Percentiles rank a stretch among this genome's conserved stretches.
These are phyloP conservation scores for Selene dorsalis DNA, from an alignment of 2,797 vertebrate species.

Conservation along the genomic window DNA sequence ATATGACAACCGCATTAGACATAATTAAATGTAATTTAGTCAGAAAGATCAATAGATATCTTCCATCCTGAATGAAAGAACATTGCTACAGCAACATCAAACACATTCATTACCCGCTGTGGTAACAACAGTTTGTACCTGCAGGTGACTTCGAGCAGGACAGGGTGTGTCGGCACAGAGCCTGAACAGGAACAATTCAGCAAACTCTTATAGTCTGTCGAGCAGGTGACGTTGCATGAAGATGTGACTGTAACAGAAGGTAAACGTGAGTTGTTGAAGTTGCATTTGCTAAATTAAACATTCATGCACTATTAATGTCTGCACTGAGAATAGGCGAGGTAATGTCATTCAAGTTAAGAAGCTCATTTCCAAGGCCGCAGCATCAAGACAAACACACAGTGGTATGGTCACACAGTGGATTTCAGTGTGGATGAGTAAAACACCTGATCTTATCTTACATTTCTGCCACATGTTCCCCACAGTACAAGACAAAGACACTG, in stretches of 20 bases:
- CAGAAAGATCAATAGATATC: background rate
- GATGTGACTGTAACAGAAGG: constrained; percentile 58
- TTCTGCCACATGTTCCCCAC: background rate
- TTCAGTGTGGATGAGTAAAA: background rate
- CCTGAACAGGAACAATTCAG: constrained; percentile 80
- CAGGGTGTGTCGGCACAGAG: constrained; percentile 14
- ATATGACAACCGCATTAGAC: background rate
- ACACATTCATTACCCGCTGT: background rate
- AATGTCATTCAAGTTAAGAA: background rate
- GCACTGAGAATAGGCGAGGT: no score
- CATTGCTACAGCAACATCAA: background rate
- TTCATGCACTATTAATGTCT: rapidly evolving
- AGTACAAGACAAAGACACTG: background rate
- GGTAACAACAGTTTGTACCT: constrained; percentile 59
- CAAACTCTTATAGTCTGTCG: constrained; percentile 64
- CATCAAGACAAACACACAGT: background rate
- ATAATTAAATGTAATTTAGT: background rate
- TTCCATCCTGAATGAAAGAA: background rate
- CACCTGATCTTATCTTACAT: background rate
- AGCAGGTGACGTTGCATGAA: constrained; percentile 76
- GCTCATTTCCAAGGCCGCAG: background rate
- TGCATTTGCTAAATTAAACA: background rate
- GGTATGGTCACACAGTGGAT: no score
- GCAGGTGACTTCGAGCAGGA: constrained; percentile 69
- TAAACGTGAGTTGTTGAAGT: background rate